phyloP scores from a whole-genome alignment of 1,140 invertebrate genomes.

The Bombus haemorrhoidalis region DNA sequence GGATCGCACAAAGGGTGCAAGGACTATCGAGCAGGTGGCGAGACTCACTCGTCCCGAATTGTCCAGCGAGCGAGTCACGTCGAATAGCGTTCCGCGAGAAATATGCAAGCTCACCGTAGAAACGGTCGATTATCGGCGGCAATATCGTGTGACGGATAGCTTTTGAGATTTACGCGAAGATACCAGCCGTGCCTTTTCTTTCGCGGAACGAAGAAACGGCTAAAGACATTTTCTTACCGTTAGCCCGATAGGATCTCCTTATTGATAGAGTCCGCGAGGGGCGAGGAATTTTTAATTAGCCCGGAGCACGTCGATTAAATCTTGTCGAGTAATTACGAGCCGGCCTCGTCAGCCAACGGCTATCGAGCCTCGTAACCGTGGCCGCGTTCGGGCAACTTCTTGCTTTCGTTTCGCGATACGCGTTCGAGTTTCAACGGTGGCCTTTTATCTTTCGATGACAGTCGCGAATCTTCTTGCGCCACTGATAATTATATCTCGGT shows the following conservation, averaged over 20 bases:
- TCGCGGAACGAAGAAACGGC: slow-evolving; percentile 48
- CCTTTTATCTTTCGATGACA: slow-evolving; percentile 23
- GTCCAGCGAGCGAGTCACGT: slow-evolving; percentile 10
- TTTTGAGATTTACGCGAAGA: slow-evolving; percentile 70
- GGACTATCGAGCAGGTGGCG: neutral
- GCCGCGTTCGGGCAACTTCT: neutral
- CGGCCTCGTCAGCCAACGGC: slow-evolving; percentile 25
- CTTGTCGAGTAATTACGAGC: slow-evolving; percentile 78
- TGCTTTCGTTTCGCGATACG: slow-evolving; percentile 6
- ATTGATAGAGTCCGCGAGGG: slow-evolving; percentile 69
- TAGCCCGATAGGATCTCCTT: slow-evolving; percentile 74
- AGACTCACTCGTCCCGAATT: neutral
- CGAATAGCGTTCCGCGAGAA: slow-evolving; percentile 50
- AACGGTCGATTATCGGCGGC: slow-evolving; percentile 57
- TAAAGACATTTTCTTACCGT: slow-evolving; percentile 74
- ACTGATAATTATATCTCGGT: neutral
- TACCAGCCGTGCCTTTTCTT: slow-evolving; percentile 56
- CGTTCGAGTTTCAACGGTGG: neutral
- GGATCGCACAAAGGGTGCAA: neutral
- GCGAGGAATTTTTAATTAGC: slow-evolving; percentile 78
- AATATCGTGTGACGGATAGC: slow-evolving; percentile 48
- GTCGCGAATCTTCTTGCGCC: neutral
- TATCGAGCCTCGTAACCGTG: neutral
- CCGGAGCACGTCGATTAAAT: slow-evolving; percentile 75
- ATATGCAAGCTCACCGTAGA: slow-evolving; percentile 69